Evolutionary conservation across 1,140 invertebrate genomes (phyloP).

Genomic region (Archegozetes longisetosus): DNA sequence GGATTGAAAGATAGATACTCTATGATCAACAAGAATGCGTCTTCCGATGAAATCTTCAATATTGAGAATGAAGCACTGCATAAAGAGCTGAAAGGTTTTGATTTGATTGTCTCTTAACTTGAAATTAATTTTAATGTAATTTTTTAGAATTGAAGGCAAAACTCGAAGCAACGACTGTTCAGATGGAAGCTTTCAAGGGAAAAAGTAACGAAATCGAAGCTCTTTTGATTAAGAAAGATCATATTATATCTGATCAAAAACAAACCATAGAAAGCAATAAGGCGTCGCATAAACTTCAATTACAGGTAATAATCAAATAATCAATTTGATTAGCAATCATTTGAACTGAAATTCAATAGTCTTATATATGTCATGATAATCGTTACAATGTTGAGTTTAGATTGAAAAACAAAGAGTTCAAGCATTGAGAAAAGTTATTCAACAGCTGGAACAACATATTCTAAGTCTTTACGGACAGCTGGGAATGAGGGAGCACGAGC

Average conservation of each 20-base stretch:
- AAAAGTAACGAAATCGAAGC: background rate
- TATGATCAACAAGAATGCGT: background rate
- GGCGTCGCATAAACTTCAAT: background rate
- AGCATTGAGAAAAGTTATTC: background rate
- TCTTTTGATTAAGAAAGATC: slow-evolving; percentile 33
- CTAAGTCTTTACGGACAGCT: background rate
- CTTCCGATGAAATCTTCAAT: background rate
- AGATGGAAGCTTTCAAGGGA: background rate
- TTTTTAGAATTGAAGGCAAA: background rate
- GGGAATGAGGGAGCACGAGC: background rate
- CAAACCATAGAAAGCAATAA: background rate
- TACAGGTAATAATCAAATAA: background rate
- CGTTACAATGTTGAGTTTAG: background rate
- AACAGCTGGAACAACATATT: background rate
- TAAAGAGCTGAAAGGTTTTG: background rate
- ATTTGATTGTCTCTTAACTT: background rate
- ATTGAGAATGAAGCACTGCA: background rate
- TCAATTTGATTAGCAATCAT: too few species aligned
- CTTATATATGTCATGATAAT: background rate
- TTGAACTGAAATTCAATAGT: too few species aligned
- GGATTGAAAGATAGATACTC: background rate
- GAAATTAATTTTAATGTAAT: background rate
- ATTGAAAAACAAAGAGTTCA: background rate
- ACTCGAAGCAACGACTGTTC: background rate
- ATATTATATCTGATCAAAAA: background rate